Evolutionary conservation across 64 coral and sea anemone species (phyloP), one percentile per base, ranked within the genome.

Genomic region (Stichodactyla helianthus): DNA sequence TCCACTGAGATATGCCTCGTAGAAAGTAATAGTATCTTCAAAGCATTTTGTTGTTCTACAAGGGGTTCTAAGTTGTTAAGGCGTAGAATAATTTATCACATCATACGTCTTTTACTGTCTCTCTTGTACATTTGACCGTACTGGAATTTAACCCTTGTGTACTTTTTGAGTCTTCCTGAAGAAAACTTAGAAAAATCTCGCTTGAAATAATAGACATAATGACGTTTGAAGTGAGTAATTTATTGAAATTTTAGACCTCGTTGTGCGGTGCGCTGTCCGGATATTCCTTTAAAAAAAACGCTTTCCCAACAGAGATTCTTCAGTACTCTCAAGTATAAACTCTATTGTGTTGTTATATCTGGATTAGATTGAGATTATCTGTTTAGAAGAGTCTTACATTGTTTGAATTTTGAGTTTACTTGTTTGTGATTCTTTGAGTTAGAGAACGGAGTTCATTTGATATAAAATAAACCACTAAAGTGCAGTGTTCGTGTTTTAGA

Each of bases 21-120:
- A 26, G 2, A n/a, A 68, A 20, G 65, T 26, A 71, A 71, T 71
- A 19, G 18, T 71, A 1, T 31, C 7, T 74, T 58, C 14, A 58
- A 58, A 19, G 68, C 22, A 14, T 10, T 74, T 19, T 19, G 54
- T 86, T 7, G 8, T 12, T 53, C 0, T 79, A 18, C 79, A 59
- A 77, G 84, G 9, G 0, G 12, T 0, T 50, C 23, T 11, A 77
- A 51, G 83, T 71, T 19, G 59, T 4, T 4, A 25, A 79, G 20
- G 68, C 51, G 83, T 85, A 51, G 20, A 19, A 59, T 13, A 13
- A 7, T 28, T 7, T 53, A 18, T 82, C 79, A 82, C 79, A 22
- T 54, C 27, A 82, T 82, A 51, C 4, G 20, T 82, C 79, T 54
- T 77, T 82, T 57, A 54, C 54, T 82, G 51, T 82, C 51, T 52